Base-by-base conservation (phyloP, 2,888 invertebrate species). In the Elmis aenea region DNA sequence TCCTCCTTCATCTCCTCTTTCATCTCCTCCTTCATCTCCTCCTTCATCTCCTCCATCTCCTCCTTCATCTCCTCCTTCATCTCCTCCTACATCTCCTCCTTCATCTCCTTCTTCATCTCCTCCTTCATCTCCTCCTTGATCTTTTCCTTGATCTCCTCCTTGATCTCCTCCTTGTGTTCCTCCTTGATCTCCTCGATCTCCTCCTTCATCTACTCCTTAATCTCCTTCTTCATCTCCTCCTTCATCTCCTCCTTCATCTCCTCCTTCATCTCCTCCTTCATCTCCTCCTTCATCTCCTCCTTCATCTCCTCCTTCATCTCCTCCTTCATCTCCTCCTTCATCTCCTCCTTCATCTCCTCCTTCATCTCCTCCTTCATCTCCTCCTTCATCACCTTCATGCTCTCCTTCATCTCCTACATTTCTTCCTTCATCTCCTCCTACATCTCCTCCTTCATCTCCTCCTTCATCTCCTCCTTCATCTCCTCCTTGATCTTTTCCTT, bases 81-180 rank as follows among this genome's bases (percentile, higher is more conserved):
- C 16, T 28, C 28, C 20, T 18, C 20, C 18, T 28, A 28, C 16
- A 28, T 28, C 20, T 31, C 27, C 10, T 14, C 27, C 13, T 27
- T n/a, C n/a, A n/a, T n/a, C n/a, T n/a, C n/a, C n/a, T n/a, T n/a
- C n/a, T n/a, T n/a, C n/a, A n/a, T n/a, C n/a, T n/a, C n/a, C n/a
- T n/a, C n/a, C n/a, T n/a, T n/a, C n/a, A n/a, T n/a, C n/a, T n/a
- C n/a, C n/a, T n/a, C n/a, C n/a, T n/a, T n/a, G n/a, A n/a, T n/a
- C n/a, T n/a, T n/a, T n/a, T n/a, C n/a, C n/a, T n/a, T 14, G 6
- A 2, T 14, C 8, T 27, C 27, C 1, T 14, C 14, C 14, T 8
- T 14, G 8, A 1, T 8, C 14, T 27, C 27, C 14, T 14, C 14
- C 12, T 27, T 14, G 9, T 27, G 13, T 14, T 14, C 10, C 14